Evolutionary conservation across 2,888 invertebrate genomes (phyloP), one percentile per base, ranked within the genome.

Genomic region (Scelioninae gen. 1): DNA sequence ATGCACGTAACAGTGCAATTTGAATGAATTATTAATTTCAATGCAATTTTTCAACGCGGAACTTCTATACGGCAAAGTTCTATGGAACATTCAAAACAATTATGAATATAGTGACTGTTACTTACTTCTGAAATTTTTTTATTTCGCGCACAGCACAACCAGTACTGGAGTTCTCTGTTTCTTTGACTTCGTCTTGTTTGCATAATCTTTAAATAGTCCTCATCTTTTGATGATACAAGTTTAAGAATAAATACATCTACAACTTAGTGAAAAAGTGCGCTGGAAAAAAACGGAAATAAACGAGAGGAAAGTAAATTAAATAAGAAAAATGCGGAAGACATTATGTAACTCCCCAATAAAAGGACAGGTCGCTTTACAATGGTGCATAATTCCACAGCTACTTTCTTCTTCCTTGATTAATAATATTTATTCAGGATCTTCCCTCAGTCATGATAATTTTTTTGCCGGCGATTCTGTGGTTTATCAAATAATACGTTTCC

Each of bases 181-280:
- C 80, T 75, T 74, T 75, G 80, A 80, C 80, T 80, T 68, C 55
- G 40, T 38, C 53, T 80, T 80, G 69, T 80, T 80, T 74, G 74
- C 80, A 75, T 74, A 80, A 80, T 80, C 74, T 80, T 80, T 80
- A 80, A 80, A 80, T 75, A 68, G 68, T 80, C 63, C 75, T 69
- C 74, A 63, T 80, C 80, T 49, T 80, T 75, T 74, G 74, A 75
- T 75, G 56, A 75, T 80, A 74, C 74, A 74, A 74, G 68, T 80
- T 80, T 74, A 45, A 72, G 74, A 80, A 80, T 65, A 72, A 66
- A 71, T 71, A 71, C 71, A 68, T 62, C 60, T 66, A 15, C 60
- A 76, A 66, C 66, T 66, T 55, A 43, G 34, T 29, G 40, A 63
- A 69, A 72, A 63, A 51, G 58, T 32, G 10, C n/a, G 8, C 40